A percentile compares a stretch with the other conserved stretches of the same genome.
These are phyloP conservation scores for Heliocidaris tuberculata DNA, from an alignment of 35 echinoderm and acorn worm genomes.

Conservation along the genomic window DNA sequence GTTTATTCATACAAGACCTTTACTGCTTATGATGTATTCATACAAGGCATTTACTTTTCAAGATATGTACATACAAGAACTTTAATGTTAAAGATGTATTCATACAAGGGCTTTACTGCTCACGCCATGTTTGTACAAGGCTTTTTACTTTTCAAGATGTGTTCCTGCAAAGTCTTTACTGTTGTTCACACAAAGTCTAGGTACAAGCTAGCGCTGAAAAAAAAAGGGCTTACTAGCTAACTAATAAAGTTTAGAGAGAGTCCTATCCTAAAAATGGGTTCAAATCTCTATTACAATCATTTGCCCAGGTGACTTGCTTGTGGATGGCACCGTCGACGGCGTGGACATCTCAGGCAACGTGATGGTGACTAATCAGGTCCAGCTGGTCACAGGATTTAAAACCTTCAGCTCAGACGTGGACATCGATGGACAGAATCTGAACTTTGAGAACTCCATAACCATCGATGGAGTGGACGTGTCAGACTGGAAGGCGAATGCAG, in stretches of 20 bases:
- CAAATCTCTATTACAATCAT: background rate
- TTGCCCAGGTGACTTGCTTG: conserved; percentile 46
- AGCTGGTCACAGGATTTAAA: conserved; percentile 64
- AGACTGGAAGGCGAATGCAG: background rate
- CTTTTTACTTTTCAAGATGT: too few relatives aligned
- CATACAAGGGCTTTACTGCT: too few relatives aligned
- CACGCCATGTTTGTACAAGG: too few relatives aligned
- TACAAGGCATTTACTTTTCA: too few relatives aligned
- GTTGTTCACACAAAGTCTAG: too few relatives aligned
- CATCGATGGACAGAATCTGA: background rate
- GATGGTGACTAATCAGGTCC: conserved; percentile 63
- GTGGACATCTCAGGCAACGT: conserved; percentile 56
- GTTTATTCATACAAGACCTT: too few relatives aligned
- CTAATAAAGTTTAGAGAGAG: background rate
- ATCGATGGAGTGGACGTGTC: conserved; percentile 37
- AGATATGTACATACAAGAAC: too few relatives aligned
- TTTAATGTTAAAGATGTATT: too few relatives aligned
- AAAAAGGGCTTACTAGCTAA: too few relatives aligned
- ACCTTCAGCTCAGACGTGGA: conserved; percentile 41
- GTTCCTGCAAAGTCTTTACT: too few relatives aligned
- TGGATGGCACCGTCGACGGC: conserved; percentile 67
- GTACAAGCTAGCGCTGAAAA: too few relatives aligned
- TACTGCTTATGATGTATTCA: too few relatives aligned
- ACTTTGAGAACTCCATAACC: conserved; percentile 17
- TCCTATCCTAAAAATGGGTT: background rate